Percentiles rank a stretch among this genome's conserved stretches.
Conservation (phyloP, 2,113 vertebrate species). For the Chaenocephalus aceratus region DNA sequence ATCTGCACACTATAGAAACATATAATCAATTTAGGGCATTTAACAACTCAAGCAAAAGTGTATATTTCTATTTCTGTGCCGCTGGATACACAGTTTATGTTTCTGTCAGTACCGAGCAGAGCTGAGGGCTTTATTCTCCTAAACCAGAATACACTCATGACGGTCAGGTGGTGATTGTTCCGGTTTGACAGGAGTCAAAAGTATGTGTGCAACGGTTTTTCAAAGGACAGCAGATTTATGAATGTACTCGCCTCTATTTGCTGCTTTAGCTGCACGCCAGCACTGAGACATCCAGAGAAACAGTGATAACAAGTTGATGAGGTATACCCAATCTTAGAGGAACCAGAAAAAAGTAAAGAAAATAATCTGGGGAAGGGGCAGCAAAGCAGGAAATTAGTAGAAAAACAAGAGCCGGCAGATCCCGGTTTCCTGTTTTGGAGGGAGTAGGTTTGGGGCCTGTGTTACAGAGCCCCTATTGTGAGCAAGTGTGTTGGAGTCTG, state of each 20-base stretch:
- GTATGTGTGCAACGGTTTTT: not conserved
- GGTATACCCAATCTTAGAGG: conserved; percentile 72
- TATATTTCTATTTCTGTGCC: conserved; percentile 64
- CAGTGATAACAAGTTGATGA: conserved; percentile 65
- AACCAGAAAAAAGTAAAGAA: conserved; percentile 78
- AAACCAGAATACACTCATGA: not conserved
- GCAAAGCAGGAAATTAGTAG: conserved; percentile 87
- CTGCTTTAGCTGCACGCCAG: conserved; percentile 1
- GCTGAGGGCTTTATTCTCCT: conserved; percentile 9
- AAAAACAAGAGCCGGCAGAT: conserved; percentile 85
- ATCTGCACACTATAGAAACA: conserved; percentile 67
- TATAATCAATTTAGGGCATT: conserved; percentile 76
- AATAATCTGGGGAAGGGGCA: conserved; percentile 83
- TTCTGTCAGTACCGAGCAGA: conserved; percentile 37
- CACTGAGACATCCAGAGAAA: conserved; percentile 41
- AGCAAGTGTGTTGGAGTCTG: conserved; percentile 79
- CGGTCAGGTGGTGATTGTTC: conserved; percentile 8
- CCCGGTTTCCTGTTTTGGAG: conserved; percentile 86
- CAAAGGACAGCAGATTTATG: not conserved
- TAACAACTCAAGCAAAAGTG: conserved; percentile 71
- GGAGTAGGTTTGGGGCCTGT: conserved; percentile 77
- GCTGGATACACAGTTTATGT: conserved; percentile 42
- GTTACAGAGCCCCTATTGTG: conserved; percentile 88
- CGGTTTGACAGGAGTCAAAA: conserved; percentile 6
- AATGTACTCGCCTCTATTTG: conserved; percentile 5